Base-by-base conservation (phyloP, 1,140 invertebrate genomes). In the Brachionus calyciflorus region DNA sequence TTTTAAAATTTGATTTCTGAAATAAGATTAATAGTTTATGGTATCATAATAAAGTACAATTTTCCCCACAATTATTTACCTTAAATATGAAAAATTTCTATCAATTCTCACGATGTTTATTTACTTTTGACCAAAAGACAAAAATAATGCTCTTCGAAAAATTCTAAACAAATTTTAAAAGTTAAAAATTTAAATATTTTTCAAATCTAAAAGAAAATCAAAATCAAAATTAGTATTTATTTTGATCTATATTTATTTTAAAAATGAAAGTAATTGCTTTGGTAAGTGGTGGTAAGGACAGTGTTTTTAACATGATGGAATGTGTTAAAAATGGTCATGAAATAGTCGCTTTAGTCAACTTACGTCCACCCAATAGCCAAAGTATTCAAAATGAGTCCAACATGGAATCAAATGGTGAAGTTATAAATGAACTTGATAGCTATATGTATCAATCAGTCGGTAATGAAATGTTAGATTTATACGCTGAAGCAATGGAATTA, bases 391-490 rank as follows among this genome's bases (percentile, higher is more conserved):
- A n/a, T n/a, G n/a, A n/a, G n/a, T n/a, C n/a, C n/a, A n/a, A n/a
- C n/a, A n/a, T n/a, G n/a, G n/a, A n/a, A n/a, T 12, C n/a, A 9
- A 44, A 76, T 28, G 21, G 2, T 6, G n/a, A 55, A 53, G 60
- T 68, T 79, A 44, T 79, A 92, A 92, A 93, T 88, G 96, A 99
- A 84, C 84, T 98, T 78, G 96, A 99, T 85, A 98, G 95, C 82
- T 98, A 94, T 82, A 99, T 99, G 96, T 99, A 97, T 83, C 96
- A 99, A 87, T 96, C 93, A 65, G 96, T 99, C 68, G 97, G 96
- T 9, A 92, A 96, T 85, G 91, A 96, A 87, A 93, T 91, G 33
- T 91, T 99, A 79, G 90, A 91, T 70, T 88, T 92, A 77, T 93
- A 96, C 84, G 92, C 93, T 44, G 90, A 95, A 84, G 95, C 96